phyloP scores from a whole-genome alignment of 2,888 invertebrate species.

The Metellina segmentata region DNA sequence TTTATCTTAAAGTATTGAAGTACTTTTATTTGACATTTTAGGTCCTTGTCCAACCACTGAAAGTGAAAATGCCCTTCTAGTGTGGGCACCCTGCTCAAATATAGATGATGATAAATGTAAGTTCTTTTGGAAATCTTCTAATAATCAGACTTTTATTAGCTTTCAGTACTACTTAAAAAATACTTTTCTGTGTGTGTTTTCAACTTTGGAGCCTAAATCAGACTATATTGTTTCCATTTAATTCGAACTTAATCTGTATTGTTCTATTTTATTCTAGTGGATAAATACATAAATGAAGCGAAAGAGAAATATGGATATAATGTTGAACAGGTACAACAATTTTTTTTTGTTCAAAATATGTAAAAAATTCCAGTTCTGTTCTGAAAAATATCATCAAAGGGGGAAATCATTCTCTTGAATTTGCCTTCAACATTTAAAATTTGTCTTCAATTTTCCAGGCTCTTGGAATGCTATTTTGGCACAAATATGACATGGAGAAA shows the following conservation, averaged over 20 bases:
- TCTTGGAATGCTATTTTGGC: constrained; percentile 98
- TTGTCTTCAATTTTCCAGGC: constrained; percentile 83
- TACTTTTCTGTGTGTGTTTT: not conserved
- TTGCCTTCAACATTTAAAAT: not conserved
- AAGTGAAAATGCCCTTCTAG: constrained; percentile 91
- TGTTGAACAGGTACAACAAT: constrained; percentile 87
- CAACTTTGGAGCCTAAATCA: not conserved
- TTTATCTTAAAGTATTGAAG: not conserved
- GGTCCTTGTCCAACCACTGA: constrained; percentile 77
- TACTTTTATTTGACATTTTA: constrained; percentile 14
- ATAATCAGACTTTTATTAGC: not conserved
- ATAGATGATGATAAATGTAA: constrained; percentile 94
- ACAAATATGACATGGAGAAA: constrained; percentile 95
- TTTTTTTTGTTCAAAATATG: constrained; percentile 8
- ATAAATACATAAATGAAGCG: constrained; percentile 95
- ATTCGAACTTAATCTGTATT: not conserved
- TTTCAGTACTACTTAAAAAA: not conserved
- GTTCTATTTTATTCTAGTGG: constrained; percentile 85
- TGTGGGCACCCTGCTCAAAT: constrained; percentile 96
- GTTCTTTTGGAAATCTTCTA: constrained; percentile 79
- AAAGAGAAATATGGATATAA: constrained; percentile 99
- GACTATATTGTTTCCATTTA: not conserved
- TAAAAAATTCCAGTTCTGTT: not conserved
- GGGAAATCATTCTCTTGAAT: too few relatives aligned
- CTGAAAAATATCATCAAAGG: not conserved